Evolutionary conservation across 2,797 vertebrate genomes (phyloP), one percentile per base, ranked within the genome.

Genomic region (Sebastiscus albofasciatus): DNA sequence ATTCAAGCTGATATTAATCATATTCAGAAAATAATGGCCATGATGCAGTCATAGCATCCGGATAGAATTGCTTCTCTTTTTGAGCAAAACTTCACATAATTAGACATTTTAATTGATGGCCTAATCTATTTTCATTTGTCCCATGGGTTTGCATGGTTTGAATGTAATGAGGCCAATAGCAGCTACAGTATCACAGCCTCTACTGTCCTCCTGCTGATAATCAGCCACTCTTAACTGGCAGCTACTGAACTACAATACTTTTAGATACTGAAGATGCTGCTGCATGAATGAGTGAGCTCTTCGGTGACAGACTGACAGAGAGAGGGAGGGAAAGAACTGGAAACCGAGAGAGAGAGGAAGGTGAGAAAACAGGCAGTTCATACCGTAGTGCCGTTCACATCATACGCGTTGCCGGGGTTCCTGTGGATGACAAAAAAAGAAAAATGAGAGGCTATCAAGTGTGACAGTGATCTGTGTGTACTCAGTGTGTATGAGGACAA

Each of bases 351-450:
- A 71, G 10, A 69, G 62, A 60, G 65, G 29, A 33, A 46, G 59
- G 54, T 12, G 2, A 46, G 39, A 24, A 66, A 49, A 66, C 13
- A 39, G 8, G 20, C 2, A 16, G 49, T 59, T 79, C 83, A 5
- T 93, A 94, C 94, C 90, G 1, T 70, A 3, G 58, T 2, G 39
- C 52, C 33, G 16, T 36, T 93, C 54, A 93, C 69, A 0, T 91
- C 80, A 20, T 94, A 95, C 0, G 79, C 79, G 1, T 87, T 92
- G 52, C 10, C 52, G 0, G 14, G 9, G 8, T 73, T 81, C 86
- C 94, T 94, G 89, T 29, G 36, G 72, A 89, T 6, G 26, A 82
- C 20, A 81, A 71, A 1, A 76, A 31, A 68, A 52, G 49, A 11
- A 31, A 34, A 70, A 80, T 13, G 0, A 52, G 29, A 27, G 33